Evolutionary conservation across 2,113 vertebrate genomes (phyloP).

Genomic region (Rostratula benghalensis): DNA sequence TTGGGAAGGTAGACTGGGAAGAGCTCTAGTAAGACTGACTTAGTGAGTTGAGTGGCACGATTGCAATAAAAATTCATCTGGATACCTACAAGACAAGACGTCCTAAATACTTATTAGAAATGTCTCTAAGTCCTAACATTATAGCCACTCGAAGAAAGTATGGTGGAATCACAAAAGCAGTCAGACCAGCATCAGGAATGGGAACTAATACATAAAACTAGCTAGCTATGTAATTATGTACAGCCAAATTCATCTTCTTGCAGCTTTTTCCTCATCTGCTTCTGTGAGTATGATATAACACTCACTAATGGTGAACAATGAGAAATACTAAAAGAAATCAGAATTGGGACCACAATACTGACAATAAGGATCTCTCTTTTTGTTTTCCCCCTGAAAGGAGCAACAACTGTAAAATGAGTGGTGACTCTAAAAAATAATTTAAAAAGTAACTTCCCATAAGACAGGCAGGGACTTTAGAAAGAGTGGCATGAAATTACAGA

Average conservation of each 20-base stretch:
- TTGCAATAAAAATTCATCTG: neutral
- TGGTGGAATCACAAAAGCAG: neutral
- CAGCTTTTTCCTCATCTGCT: neutral
- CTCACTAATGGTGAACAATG: neutral
- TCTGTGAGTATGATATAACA: neutral
- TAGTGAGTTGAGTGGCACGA: neutral
- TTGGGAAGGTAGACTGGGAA: neutral
- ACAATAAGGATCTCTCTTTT: neutral
- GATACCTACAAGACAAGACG: neutral
- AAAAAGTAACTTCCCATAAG: neutral
- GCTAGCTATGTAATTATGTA: neutral
- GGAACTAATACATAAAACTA: neutral
- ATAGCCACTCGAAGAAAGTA: neutral
- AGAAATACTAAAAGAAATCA: neutral
- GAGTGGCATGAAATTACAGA: neutral
- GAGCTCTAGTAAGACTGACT: neutral
- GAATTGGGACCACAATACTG: neutral
- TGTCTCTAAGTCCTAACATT: neutral
- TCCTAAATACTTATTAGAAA: neutral
- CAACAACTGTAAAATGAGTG: neutral
- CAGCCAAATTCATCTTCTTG: neutral
- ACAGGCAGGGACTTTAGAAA: neutral
- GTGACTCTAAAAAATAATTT: neutral
- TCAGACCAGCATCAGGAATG: neutral
- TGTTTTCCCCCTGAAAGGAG: neutral